A percentile compares a stretch with the other conserved stretches of the same genome.
Conservation (phyloP, 2,888 invertebrate genomes). For the Erebia ligea region DNA sequence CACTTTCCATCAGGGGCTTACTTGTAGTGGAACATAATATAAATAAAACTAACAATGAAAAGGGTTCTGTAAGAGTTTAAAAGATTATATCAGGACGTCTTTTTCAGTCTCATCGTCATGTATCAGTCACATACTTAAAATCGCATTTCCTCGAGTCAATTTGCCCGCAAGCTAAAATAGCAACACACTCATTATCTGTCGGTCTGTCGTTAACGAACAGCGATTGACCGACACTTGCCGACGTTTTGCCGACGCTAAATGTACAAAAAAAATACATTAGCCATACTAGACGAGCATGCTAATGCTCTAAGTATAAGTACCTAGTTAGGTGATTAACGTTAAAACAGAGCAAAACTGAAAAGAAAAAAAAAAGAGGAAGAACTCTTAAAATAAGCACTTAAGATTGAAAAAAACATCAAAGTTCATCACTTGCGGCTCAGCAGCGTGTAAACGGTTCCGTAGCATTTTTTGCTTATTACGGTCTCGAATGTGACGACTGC, state of each 20-base stretch:
- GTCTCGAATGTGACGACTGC: background rate
- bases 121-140: conserved; percentile 30
- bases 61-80: background rate
- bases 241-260: conserved; percentile 1
- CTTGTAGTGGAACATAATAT: no score
- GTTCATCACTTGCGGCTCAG: conserved; percentile 1
- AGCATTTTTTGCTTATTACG: conserved; percentile 13
- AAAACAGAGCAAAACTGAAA: background rate
- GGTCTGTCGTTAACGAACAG: conserved; percentile 29
- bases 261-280: conserved; percentile 14
- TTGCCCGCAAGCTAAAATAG: conserved; percentile 20
- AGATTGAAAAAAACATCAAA: background rate
- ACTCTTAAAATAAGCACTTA: conserved; percentile 6
- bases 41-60: no score
- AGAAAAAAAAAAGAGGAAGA: background rate
- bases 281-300: conserved; percentile 21
- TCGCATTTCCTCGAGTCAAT: conserved; percentile 14
- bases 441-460: conserved; percentile 15
- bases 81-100: background rate
- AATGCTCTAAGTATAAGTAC: conserved; percentile 27
- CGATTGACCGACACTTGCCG: conserved; percentile 33
- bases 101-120: conserved; percentile 2
- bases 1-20: no score
- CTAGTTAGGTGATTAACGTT: conserved; percentile 20
- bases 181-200: conserved; percentile 5